phyloP scores from a whole-genome alignment of 2,888 invertebrate species.

The Orthonevra nobilis region DNA sequence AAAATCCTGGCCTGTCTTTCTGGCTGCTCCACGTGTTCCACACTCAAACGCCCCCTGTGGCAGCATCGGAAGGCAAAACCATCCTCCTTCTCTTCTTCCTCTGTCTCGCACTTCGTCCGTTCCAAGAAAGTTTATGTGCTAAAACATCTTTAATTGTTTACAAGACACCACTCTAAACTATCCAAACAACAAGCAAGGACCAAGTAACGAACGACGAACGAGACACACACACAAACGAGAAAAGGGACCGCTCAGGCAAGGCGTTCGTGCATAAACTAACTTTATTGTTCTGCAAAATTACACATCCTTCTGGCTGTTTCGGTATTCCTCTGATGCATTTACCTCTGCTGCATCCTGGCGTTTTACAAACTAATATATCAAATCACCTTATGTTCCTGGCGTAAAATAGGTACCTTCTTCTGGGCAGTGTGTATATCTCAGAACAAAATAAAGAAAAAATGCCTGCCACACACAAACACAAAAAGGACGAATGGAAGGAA shows the following conservation, averaged over 20 bases:
- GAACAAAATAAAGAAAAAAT: no score
- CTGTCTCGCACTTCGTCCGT: background rate
- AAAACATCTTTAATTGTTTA: conserved; percentile 70
- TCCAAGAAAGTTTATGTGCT: conserved; percentile 59
- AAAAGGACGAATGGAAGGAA: conserved; percentile 43
- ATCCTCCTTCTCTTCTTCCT: background rate
- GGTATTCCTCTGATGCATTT: conserved; percentile 35
- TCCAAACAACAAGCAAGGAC: no score
- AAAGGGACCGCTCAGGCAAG: conserved; percentile 5
- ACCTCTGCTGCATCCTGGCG: conserved; percentile 30
- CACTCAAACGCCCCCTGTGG: background rate
- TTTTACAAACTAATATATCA: conserved; percentile 66
- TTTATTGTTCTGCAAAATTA: conserved; percentile 63
- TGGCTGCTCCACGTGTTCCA: no score
- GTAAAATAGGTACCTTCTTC: conserved; percentile 55
- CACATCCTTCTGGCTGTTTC: conserved; percentile 42
- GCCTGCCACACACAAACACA: background rate
- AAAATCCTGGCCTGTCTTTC: conserved; percentile 21
- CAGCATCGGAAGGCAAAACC: background rate
- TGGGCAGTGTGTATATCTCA: conserved; percentile 1
- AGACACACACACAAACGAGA: conserved; percentile 14
- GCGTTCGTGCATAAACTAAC: conserved; percentile 64
- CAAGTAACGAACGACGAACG: no score
- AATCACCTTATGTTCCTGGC: conserved; percentile 67
- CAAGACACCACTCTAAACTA: conserved; percentile 62